These are phyloP conservation scores for Rhinichthys osculus DNA, from an alignment of 2,797 vertebrate genomes.

Conservation along the genomic window DNA sequence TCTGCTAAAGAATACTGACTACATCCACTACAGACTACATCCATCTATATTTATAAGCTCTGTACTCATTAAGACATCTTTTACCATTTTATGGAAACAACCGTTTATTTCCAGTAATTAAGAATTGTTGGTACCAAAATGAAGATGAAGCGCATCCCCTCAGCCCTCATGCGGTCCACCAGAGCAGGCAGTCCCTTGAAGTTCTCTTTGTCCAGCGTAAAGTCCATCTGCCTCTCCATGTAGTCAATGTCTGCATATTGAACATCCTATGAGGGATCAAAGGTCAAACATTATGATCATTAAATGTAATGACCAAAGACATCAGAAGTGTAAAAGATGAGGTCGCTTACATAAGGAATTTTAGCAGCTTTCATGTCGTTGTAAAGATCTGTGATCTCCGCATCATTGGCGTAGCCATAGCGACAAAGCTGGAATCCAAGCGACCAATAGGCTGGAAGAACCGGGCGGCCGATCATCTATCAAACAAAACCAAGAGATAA, in stretches of 20 bases:
- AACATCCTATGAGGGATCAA: slow-evolving; percentile 82
- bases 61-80: neutral
- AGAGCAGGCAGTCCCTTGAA: slow-evolving; percentile 82
- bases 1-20: neutral
- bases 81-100: neutral
- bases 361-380: slow-evolving; percentile 76
- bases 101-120: neutral
- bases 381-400: slow-evolving; percentile 81
- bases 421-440: slow-evolving; percentile 95
- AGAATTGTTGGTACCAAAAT: slow-evolving; percentile 82
- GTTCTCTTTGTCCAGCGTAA: slow-evolving; percentile 75
- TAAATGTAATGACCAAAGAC: neutral
- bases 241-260: slow-evolving; percentile 94
- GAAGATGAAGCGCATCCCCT: slow-evolving; percentile 92
- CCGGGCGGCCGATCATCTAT: slow-evolving; percentile 90
- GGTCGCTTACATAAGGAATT: slow-evolving; percentile 88
- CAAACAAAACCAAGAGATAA: slow-evolving; percentile 66
- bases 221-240: slow-evolving; percentile 92
- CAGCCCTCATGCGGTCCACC: slow-evolving; percentile 79
- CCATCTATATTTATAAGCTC: neutral
- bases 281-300: neutral
- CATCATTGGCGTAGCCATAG: slow-evolving; percentile 87
- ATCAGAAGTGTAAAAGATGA: slow-evolving; percentile 46
- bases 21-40: neutral
- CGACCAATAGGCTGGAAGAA: slow-evolving; percentile 94